Conservation (phyloP, 2,113 vertebrate species). For the Athene cunicularia region DNA sequence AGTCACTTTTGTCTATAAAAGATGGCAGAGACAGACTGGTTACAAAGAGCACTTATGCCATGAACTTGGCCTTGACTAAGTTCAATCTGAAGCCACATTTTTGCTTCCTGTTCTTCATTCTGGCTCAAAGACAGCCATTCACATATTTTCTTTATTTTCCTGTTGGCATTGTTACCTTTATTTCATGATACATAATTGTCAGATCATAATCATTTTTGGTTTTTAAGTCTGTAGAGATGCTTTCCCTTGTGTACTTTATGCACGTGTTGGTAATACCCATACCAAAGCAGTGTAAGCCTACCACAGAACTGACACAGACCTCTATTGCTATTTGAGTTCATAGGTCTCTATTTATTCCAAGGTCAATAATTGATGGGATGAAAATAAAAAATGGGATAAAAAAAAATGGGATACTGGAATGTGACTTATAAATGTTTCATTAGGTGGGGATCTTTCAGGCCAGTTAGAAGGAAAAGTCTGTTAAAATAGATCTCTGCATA, state of each 20-base stretch:
- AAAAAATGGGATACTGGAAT: not conserved
- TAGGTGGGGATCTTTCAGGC: not conserved
- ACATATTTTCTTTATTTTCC: not conserved
- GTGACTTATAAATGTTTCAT: not conserved
- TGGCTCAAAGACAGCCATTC: not conserved
- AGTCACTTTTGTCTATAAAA: not conserved
- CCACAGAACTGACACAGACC: not conserved
- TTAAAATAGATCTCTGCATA: not conserved
- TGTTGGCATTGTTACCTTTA: not conserved
- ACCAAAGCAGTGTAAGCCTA: not conserved
- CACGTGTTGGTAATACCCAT: accelerated
- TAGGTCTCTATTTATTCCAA: not conserved
- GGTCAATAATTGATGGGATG: not conserved
- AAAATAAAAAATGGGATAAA: not conserved
- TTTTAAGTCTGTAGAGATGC: not conserved
- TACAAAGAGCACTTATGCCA: not conserved
- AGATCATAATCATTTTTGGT: not conserved
- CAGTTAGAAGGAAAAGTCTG: not conserved
- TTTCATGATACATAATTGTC: not conserved
- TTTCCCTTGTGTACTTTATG: not conserved
- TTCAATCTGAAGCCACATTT: not conserved
- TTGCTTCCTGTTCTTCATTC: not conserved
- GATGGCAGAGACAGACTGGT: not conserved
- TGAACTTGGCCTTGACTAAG: not conserved
- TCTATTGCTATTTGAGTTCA: not conserved